Percentiles rank a stretch among this genome's conserved stretches.
Evolutionary conservation across 2,113 vertebrate species (phyloP).

Genomic region (Urocolius indicus): DNA sequence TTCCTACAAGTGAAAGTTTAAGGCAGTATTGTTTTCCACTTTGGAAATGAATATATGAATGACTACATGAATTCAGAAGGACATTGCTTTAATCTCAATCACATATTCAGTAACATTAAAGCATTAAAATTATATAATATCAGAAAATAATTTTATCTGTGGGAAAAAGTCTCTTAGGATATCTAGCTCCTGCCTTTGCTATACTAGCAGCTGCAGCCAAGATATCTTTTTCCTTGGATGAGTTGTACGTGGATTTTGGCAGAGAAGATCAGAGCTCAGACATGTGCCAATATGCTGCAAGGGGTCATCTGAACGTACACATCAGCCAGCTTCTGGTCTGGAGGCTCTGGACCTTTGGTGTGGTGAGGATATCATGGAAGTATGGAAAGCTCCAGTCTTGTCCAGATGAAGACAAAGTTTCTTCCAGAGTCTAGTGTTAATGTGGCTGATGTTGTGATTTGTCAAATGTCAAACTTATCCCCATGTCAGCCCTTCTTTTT

Average conservation of each 20-base stretch:
- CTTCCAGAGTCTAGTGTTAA: not conserved
- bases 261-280: not conserved
- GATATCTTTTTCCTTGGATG: not conserved
- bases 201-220: not conserved
- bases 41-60: not conserved
- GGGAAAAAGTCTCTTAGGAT: not conserved
- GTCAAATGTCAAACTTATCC: too few relatives aligned
- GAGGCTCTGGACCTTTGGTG: not conserved
- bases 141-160: not conserved
- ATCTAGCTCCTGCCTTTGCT: not conserved
- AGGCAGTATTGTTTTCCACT: not conserved
- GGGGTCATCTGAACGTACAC: not conserved
- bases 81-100: not conserved
- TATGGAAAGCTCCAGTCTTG: not conserved
- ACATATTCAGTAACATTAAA: not conserved
- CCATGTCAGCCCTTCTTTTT: too few relatives aligned
- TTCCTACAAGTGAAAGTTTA: not conserved
- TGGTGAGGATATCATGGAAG: not conserved
- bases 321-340: not conserved
- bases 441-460: not conserved
- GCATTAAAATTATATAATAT: not conserved
- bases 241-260: not conserved
- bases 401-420: not conserved
- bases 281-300: not conserved
- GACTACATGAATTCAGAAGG: not conserved